Conservation (phyloP, 2,888 invertebrate genomes). For the Tetragnatha montana region DNA sequence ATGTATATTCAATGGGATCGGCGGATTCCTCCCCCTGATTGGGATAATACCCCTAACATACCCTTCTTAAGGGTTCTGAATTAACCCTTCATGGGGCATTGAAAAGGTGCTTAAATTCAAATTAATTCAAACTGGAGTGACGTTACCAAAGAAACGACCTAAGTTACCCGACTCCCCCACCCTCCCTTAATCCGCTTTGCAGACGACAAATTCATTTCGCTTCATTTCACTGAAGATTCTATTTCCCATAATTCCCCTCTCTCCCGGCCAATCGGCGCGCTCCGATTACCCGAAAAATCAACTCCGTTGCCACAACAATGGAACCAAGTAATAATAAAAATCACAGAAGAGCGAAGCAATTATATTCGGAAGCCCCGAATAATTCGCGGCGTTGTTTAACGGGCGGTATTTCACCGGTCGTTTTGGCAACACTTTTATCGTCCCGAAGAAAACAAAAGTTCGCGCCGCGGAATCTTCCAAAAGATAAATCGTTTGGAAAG, state of each 20-base stretch:
- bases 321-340: neutral
- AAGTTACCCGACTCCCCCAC: neutral
- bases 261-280: constrained; percentile 30
- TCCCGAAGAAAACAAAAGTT: constrained; percentile 47
- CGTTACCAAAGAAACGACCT: neutral
- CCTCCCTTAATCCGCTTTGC: neutral
- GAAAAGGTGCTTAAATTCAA: constrained; percentile 10
- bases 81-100: neutral
- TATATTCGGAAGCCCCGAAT: constrained; percentile 41
- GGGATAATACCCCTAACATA: neutral
- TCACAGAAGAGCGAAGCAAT: constrained; percentile 40
- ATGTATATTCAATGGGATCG: too few species aligned
- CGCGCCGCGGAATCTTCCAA: constrained; percentile 29
- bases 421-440: constrained; percentile 52
- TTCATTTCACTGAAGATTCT: constrained; percentile 24
- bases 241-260: constrained; percentile 33
- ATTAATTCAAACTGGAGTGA: constrained; percentile 17
- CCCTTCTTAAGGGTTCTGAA: neutral
- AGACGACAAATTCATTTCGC: neutral
- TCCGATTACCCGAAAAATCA: constrained; percentile 33
- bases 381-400: constrained; percentile 44
- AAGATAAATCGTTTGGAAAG: constrained; percentile 61
- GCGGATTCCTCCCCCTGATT: neutral
- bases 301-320: constrained; percentile 42
- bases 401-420: constrained; percentile 37